phyloP scores from a whole-genome alignment of 53 echinoderm and acorn worm species.

The Echinometra lucunter region DNA sequence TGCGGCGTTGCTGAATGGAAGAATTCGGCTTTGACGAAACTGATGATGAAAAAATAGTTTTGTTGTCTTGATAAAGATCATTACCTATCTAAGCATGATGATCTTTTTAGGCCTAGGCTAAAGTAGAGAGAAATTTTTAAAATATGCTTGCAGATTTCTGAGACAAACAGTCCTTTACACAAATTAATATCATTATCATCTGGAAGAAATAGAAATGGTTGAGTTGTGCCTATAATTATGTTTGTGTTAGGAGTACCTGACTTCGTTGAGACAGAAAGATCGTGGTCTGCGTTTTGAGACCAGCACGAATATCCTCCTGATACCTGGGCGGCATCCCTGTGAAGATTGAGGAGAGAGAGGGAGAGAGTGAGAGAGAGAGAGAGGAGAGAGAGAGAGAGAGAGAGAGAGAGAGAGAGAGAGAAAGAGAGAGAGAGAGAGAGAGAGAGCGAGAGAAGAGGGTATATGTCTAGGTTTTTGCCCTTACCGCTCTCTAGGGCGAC shows the following conservation, averaged over 20 bases:
- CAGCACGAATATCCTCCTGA: neutral
- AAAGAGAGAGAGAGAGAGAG: neutral
- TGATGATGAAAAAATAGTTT: neutral
- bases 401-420: constrained; percentile 15
- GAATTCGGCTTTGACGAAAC: neutral
- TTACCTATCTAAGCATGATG: too few relatives aligned
- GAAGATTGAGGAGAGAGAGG: constrained; percentile 17
- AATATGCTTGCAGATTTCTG: too few relatives aligned
- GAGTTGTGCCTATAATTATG: too few relatives aligned
- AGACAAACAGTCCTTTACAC: too few relatives aligned
- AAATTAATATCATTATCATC: too few relatives aligned
- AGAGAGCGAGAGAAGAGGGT: neutral
- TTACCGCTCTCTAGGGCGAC: neutral
- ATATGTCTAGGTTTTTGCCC: neutral
- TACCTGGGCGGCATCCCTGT: constrained; percentile 54
- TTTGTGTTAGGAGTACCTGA: too few relatives aligned
- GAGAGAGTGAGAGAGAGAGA: constrained; percentile 3
- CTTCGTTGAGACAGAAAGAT: neutral
- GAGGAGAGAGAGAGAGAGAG: neutral
- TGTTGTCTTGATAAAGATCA: too few relatives aligned
- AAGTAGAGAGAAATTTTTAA: too few relatives aligned
- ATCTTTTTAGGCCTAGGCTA: too few relatives aligned
- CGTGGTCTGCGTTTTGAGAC: neutral
- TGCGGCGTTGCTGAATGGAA: neutral
- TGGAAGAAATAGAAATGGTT: too few relatives aligned